These are phyloP conservation scores for Dysdera silvatica DNA, from an alignment of 1,140 invertebrate genomes.

Conservation along the genomic window DNA sequence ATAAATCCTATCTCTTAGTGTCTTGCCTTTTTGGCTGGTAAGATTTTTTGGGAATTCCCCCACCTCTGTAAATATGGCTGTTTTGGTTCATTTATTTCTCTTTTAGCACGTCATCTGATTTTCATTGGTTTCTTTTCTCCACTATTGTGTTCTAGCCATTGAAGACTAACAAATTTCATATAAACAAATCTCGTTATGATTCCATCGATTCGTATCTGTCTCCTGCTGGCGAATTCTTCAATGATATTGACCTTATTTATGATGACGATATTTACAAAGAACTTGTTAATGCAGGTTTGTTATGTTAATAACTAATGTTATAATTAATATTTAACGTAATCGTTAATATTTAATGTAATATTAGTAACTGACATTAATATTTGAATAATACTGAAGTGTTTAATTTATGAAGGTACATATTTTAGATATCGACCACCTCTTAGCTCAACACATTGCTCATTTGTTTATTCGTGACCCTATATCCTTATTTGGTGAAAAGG, in stretches of 20 bases:
- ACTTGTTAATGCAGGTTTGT: conserved; percentile 60
- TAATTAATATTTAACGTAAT: background rate
- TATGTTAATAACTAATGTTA: background rate
- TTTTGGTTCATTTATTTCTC: too few species aligned
- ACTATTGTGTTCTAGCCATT: conserved; percentile 22
- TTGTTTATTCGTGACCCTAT: conserved; percentile 97
- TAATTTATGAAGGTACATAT: background rate
- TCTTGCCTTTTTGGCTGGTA: too few species aligned
- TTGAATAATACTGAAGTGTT: background rate
- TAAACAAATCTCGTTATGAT: conserved; percentile 94
- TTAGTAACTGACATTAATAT: background rate
- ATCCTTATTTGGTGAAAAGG: conserved; percentile 89
- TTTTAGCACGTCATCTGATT: too few species aligned
- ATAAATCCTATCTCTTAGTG: too few species aligned
- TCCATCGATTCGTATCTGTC: conserved; percentile 96
- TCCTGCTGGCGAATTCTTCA: conserved; percentile 74
- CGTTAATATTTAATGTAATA: background rate
- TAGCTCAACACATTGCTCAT: conserved; percentile 89
- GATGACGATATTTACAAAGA: conserved; percentile 74
- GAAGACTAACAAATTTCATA: conserved; percentile 68
- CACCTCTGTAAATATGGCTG: too few species aligned
- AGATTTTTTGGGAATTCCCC: too few species aligned
- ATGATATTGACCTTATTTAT: conserved; percentile 82
- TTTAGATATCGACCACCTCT: conserved; percentile 69
- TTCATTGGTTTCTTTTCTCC: too few species aligned